Base-by-base conservation (phyloP, 2,797 vertebrate species). In the Poecile montanus region DNA sequence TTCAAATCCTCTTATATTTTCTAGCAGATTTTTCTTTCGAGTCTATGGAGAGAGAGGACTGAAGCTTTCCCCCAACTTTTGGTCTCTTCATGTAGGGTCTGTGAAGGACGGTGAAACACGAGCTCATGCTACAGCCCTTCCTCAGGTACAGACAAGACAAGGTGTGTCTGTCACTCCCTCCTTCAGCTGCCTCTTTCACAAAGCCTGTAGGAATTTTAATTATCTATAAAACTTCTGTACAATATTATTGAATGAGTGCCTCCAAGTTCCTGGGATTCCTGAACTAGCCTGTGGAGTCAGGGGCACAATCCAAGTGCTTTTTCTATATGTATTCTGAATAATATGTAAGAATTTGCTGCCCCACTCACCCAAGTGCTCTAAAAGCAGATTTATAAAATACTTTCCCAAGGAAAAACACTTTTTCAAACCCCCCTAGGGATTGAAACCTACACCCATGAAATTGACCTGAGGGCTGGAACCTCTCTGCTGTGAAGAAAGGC, bases 231-330 rank as follows among this genome's bases (percentile, higher is more conserved):
- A 72, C 32, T 57, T 68, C 53, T 38, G 16, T 44, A 29, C 48
- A 48, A 13, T 48, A 20, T 7, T 32, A 26, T 18, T 74, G 57
- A 71, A 57, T 3, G 9, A 26, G 5, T 32, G 40, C 25, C 22
- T 73, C 26, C 16, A 36, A 40, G 56, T 74, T 61, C 25, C 68
- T n/a, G 73, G 38, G 57, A 9, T 32, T 34, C 0, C 0, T n/a
- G 13, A 13, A 11, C 45, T 21, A 0, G 0, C 16, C 51, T 34
- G 27, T 2, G 2, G 47, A 47, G 51, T 23, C 11, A 21, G 5
- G 10, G 45, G 32, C 30, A 51, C 21, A 2, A 3, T 48, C 22
- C n/a, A 21, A 58, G n/a, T 9, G 21, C 4, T 70, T 70, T 54
- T 71, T 51, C 57, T 60, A 7, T 58, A 6, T 6, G 2, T 18